Conservation (phyloP, 2,797 vertebrate genomes). For the Varecia variegata region DNA sequence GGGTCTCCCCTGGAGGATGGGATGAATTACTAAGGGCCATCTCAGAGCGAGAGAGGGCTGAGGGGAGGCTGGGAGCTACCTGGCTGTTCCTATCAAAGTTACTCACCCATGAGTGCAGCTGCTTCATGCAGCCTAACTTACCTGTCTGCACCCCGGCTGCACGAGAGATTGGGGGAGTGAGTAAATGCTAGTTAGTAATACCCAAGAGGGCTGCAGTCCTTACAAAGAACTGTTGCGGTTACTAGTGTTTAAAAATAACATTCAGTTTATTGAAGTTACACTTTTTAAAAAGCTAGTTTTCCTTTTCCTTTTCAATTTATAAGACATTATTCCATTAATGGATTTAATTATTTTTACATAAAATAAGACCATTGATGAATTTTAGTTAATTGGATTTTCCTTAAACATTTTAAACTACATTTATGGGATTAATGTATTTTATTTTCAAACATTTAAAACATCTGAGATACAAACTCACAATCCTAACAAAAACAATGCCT, state of each 20-base stretch:
- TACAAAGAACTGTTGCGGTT: background rate
- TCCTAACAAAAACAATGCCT: background rate
- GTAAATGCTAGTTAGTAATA: background rate
- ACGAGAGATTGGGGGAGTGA: background rate
- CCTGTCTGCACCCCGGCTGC: background rate
- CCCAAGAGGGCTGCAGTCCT: background rate
- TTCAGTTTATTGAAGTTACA: background rate
- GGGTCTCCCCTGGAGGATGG: background rate
- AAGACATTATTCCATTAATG: background rate
- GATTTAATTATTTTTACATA: slow-evolving; percentile 11
- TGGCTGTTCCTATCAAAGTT: rapidly evolving
- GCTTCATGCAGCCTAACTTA: background rate
- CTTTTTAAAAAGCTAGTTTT: background rate
- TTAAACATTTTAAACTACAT: background rate
- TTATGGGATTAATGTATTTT: background rate
- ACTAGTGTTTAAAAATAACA: background rate
- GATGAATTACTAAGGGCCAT: background rate
- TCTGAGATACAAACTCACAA: background rate
- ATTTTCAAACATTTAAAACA: slow-evolving; percentile 20
- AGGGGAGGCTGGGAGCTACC: background rate
- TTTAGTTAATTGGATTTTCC: background rate
- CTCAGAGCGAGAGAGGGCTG: background rate
- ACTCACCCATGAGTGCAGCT: background rate
- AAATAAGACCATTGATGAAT: background rate
- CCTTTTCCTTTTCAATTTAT: background rate